A percentile compares a stretch with the other conserved stretches of the same genome.
These are phyloP conservation scores for Chascanopsetta lugubris DNA, from an alignment of 2,113 vertebrate genomes.

Conservation along the genomic window DNA sequence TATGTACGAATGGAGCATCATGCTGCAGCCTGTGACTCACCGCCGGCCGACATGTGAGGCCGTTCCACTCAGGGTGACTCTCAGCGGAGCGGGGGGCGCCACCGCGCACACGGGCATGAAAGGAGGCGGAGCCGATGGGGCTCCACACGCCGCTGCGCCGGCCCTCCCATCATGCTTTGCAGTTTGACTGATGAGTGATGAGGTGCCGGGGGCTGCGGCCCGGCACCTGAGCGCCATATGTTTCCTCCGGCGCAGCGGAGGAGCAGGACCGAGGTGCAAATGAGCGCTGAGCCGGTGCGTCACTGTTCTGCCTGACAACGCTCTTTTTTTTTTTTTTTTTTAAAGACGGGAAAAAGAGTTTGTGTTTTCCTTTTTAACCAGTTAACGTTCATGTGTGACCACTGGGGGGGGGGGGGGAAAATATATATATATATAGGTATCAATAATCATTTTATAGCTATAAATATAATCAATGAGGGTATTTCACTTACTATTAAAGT, in stretches of 20 bases:
- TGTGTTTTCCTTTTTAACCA: too few relatives aligned
- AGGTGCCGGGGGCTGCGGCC: slow-evolving; percentile 35
- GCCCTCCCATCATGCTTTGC: slow-evolving; percentile 67
- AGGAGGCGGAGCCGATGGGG: slow-evolving; percentile 12
- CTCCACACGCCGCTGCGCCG: slow-evolving; percentile 27
- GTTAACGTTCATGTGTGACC: too few relatives aligned
- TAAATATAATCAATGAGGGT: too few relatives aligned
- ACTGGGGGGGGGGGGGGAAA: too few relatives aligned
- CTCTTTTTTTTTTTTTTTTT: too few relatives aligned
- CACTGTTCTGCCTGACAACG: too few relatives aligned
- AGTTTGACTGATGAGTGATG: slow-evolving; percentile 60
- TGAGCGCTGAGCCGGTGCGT: background rate
- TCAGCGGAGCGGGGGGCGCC: slow-evolving; percentile 2
- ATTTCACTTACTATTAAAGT: too few relatives aligned
- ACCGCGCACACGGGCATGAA: background rate
- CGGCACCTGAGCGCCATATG: slow-evolving; percentile 23
- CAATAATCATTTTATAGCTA: too few relatives aligned
- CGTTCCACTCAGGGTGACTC: slow-evolving; percentile 23
- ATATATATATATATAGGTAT: too few relatives aligned
- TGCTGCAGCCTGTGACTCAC: slow-evolving; percentile 46
- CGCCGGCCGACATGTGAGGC: slow-evolving; percentile 40
- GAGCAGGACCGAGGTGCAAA: background rate
- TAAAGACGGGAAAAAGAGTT: too few relatives aligned
- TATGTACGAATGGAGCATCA: slow-evolving; percentile 15
- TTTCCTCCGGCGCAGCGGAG: slow-evolving; percentile 3